Conservation (phyloP, 2,888 invertebrate genomes). For the Chaitophorus viminalis region DNA sequence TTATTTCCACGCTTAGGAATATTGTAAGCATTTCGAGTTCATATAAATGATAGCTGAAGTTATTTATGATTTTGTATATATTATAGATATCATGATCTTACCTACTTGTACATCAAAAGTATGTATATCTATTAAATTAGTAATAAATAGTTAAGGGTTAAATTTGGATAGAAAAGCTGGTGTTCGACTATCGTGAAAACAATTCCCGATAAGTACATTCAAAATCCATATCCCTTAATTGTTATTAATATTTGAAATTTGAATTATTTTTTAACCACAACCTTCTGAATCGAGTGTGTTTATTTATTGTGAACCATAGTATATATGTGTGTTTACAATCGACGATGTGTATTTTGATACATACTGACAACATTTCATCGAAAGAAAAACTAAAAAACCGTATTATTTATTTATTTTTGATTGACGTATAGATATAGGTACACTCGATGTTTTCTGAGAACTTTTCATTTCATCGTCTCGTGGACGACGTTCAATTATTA, state of each 20-base stretch:
- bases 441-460: not conserved
- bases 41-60: too few relatives aligned
- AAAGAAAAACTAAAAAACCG: not conserved
- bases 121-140: not conserved
- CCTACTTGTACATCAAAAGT: not conserved
- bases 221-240: not conserved
- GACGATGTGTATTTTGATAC: not conserved
- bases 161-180: not conserved
- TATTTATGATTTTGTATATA: too few relatives aligned
- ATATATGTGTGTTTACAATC: not conserved
- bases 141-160: not conserved
- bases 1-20: not conserved
- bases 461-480: not conserved
- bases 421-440: too few relatives aligned
- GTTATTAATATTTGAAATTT: too few relatives aligned
- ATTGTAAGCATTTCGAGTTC: not conserved
- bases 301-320: not conserved
- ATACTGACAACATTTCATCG: not conserved
- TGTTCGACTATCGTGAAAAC: not conserved
- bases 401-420: constrained; percentile 1
- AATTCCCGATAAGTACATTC: not conserved
- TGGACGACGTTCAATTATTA: not conserved
- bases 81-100: not conserved
- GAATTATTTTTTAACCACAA: not conserved
- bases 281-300: not conserved